These are phyloP conservation scores for Ctenomys sociabilis DNA, from an alignment of 2,113 vertebrate species.

Conservation along the genomic window DNA sequence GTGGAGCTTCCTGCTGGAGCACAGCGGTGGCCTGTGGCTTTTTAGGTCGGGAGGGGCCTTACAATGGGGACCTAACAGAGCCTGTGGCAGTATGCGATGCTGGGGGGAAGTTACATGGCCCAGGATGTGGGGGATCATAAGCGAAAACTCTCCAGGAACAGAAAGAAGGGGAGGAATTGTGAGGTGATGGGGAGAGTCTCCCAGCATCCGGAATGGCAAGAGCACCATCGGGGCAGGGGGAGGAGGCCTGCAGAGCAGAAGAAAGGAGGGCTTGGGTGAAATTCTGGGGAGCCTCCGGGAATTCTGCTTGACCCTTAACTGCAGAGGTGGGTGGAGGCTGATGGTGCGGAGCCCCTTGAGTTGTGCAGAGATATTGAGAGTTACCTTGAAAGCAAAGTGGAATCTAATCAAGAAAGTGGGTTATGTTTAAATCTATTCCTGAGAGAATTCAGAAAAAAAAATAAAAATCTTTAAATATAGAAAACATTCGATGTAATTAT, in stretches of 20 bases:
- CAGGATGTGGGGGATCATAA: not conserved
- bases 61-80: too few species aligned
- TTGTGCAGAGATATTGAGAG: not conserved
- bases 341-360: not conserved
- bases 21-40: too few species aligned
- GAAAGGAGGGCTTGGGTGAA: not conserved
- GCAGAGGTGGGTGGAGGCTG: not conserved
- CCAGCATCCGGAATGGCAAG: not conserved
- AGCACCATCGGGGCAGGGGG: not conserved
- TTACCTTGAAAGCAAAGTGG: conserved; percentile 38
- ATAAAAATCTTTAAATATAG: conserved; percentile 71
- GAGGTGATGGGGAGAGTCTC: not conserved
- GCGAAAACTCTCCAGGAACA: not conserved
- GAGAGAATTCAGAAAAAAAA: conserved; percentile 61
- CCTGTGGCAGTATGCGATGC: not conserved
- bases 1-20: too few species aligned
- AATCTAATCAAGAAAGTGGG: conserved; percentile 50
- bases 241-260: not conserved
- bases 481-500: conserved; percentile 75
- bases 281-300: not conserved
- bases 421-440: conserved; percentile 65
- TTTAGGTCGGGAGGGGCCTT: too few species aligned
- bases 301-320: not conserved
- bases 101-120: not conserved
- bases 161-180: not conserved